Conservation (phyloP, 2,797 vertebrate genomes). For the Macropus fuliginosus region DNA sequence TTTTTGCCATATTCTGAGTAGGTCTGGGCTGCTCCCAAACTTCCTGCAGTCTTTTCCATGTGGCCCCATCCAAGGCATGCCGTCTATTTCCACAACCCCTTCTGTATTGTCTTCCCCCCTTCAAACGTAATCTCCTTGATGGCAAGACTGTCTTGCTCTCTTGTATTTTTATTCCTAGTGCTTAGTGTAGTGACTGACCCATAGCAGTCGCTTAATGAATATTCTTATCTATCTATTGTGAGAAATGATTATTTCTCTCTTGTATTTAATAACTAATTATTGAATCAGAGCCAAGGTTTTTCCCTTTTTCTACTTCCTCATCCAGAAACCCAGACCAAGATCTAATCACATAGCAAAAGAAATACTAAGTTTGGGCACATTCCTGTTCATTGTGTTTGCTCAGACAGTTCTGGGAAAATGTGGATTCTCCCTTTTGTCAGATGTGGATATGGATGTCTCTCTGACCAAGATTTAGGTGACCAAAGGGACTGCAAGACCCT, state of each 20-base stretch:
- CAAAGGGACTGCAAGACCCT: background rate
- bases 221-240: background rate
- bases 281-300: no score
- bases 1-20: background rate
- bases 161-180: background rate
- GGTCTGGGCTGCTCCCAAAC: background rate
- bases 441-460: background rate
- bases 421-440: no score
- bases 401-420: no score
- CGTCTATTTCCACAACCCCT: background rate
- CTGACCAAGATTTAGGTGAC: background rate
- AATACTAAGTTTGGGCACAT: no score
- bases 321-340: no score
- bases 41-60: background rate
- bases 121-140: background rate
- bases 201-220: background rate
- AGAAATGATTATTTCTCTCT: no score
- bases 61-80: background rate
- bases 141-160: background rate
- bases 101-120: background rate
- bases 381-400: no score
- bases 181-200: background rate
- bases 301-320: no score
- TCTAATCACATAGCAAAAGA: no score
- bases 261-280: no score